A percentile compares a stretch with the other conserved stretches of the same genome.
Conservation (phyloP, 1,140 invertebrate genomes). For the Papilio polyxenes region DNA sequence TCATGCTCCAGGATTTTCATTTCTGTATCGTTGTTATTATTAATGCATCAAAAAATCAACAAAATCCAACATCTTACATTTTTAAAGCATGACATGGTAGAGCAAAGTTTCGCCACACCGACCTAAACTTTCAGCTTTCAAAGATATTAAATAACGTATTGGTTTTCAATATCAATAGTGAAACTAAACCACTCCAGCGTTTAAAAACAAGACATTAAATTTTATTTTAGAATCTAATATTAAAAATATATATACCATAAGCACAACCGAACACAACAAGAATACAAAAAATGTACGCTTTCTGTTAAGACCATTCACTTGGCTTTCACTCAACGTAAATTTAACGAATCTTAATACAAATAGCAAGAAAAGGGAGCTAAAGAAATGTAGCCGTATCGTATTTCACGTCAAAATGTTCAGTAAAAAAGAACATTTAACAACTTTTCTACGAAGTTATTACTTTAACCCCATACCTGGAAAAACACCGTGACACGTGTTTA, state of each 20-base stretch:
- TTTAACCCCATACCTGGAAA: constrained; percentile 27
- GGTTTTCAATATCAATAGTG: background rate
- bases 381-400: constrained; percentile 28
- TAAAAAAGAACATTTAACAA: constrained; percentile 21
- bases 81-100: background rate
- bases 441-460: constrained; percentile 22
- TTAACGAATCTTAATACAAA: constrained; percentile 8
- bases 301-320: constrained; percentile 23
- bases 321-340: constrained; percentile 29
- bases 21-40: background rate
- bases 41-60: background rate
- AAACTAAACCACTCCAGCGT: background rate
- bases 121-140: background rate
- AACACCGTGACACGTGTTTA: constrained; percentile 32
- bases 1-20: background rate
- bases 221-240: background rate
- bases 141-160: constrained; percentile 6
- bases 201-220: background rate
- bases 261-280: background rate
- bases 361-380: constrained; percentile 19
- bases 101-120: background rate
- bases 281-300: background rate
- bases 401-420: constrained; percentile 27
- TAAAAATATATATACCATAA: background rate
- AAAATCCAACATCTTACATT: background rate